Evolutionary conservation across 2,113 vertebrate genomes (phyloP), one percentile per base, ranked within the genome.

Genomic region (Gymnocephalus cernua): DNA sequence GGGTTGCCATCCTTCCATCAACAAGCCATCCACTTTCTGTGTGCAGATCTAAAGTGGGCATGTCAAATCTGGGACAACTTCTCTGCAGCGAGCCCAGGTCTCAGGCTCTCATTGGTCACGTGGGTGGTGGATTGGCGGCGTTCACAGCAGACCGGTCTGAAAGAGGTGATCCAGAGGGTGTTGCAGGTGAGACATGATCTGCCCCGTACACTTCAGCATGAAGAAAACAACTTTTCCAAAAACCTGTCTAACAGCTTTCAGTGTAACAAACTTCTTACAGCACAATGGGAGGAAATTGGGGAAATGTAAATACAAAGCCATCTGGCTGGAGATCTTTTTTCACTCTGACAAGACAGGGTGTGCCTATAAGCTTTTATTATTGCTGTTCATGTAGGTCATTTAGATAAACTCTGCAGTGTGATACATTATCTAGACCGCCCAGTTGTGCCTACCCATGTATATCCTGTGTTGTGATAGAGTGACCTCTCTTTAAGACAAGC

Each of bases 1-100:
- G 97, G 97, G 18, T 90, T 85, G 21, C 88, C 95, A 0, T 11
- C 93, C 35, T 96, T 97, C 70, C 93, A 94, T 65, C 94, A 95
- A 82, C 92, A 58, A 48, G 94, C 94, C 38, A 86, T 94, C 35
- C 44, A 27, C 19, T 97, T 96, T 56, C n/a, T 95, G 13, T 96
- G 96, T 86, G 72, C 14, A 0, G 91, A 94, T 27, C 8, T 63
- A 0, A 18, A 88, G 72, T 54, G 0, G 78, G 91, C 92, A 0
- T 12, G 50, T 4, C 35, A 89, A 4, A 73, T 95, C 45, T 96
- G 94, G 94, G 87, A 77, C 0, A 87, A 87, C 44, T 94, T 98
- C 38, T 72, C 48, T 62, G 88, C 65, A 48, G 65, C 78, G 0
- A 93, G 87, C 18, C 51, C 78, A 0, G 95, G 96, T 0, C 71